phyloP scores from a whole-genome alignment of 2,888 invertebrate species.

The Dioctria linearis region DNA sequence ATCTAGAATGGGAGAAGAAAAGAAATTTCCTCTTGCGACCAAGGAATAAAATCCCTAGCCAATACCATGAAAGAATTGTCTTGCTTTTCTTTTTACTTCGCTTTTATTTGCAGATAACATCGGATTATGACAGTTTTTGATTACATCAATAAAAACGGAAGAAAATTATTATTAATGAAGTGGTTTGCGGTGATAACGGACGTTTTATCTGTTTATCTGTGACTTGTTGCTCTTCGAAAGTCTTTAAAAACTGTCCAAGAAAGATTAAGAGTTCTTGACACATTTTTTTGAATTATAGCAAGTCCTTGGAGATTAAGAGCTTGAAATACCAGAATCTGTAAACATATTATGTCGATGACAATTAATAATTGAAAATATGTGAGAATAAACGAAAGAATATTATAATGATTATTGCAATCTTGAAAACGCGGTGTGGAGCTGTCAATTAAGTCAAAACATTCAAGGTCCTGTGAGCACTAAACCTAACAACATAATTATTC shows the following conservation, averaged over 20 bases:
- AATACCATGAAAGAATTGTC: not conserved
- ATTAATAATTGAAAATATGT: too few relatives aligned
- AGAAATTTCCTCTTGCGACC: not conserved
- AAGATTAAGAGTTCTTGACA: not conserved
- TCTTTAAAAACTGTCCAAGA: not conserved
- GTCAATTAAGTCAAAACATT: too few relatives aligned
- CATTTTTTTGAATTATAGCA: too few relatives aligned
- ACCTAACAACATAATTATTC: too few relatives aligned
- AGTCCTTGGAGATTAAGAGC: too few relatives aligned
- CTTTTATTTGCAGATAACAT: slow-evolving; percentile 25
- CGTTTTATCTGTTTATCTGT: slow-evolving; percentile 6
- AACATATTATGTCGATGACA: too few relatives aligned
- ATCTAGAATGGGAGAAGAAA: not conserved
- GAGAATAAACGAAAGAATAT: too few relatives aligned
- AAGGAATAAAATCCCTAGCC: not conserved
- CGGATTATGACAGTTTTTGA: slow-evolving; percentile 45
- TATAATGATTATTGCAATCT: too few relatives aligned
- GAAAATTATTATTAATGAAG: slow-evolving; percentile 48
- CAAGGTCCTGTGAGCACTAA: too few relatives aligned
- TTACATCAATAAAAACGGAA: slow-evolving; percentile 43
- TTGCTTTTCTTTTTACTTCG: slow-evolving; percentile 19
- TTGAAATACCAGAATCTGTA: too few relatives aligned
- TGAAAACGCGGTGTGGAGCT: too few relatives aligned
- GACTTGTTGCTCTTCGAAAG: slow-evolving; percentile 22
- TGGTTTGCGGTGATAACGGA: slow-evolving; percentile 13